Conservation (phyloP, 2,888 invertebrate genomes). For the Dolichopus griseipennis region DNA sequence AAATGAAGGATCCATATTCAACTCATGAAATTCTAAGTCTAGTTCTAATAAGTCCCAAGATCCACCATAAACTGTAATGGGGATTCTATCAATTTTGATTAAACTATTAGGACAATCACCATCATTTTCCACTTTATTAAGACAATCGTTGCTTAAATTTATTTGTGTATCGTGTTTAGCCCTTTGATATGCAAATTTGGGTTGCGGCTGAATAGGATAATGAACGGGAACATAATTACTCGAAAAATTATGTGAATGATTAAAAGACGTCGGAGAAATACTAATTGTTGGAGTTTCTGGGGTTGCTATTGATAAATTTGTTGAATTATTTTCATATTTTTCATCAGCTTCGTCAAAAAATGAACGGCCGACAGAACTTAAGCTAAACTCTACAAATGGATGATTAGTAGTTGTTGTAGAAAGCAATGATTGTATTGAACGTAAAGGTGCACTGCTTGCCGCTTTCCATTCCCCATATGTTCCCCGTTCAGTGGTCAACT, state of each 20-base stretch:
- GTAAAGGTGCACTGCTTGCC: background rate
- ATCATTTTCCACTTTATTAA: conserved; percentile 2
- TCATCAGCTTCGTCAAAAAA: conserved; percentile 39
- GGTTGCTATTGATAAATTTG: conserved; percentile 42
- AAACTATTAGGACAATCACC: background rate
- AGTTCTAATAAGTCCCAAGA: conserved; percentile 56
- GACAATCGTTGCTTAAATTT: background rate
- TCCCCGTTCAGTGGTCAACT: conserved; percentile 7
- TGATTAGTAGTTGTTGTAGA: conserved; percentile 21
- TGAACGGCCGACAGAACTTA: conserved; percentile 42
- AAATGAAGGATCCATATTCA: conserved; percentile 54
- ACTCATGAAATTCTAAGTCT: conserved; percentile 52
- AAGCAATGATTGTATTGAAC: conserved; percentile 17
- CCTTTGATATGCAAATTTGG: conserved; percentile 40
- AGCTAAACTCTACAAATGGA: conserved; percentile 38
- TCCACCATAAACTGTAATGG: conserved; percentile 45
- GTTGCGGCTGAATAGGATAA: conserved; percentile 28
- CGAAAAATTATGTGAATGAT: conserved; percentile 52
- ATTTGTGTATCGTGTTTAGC: background rate
- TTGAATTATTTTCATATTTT: conserved; percentile 24
- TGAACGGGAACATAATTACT: conserved; percentile 48
- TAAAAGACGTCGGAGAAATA: conserved; percentile 46
- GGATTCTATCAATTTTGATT: conserved; percentile 24
- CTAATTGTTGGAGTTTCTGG: conserved; percentile 63
- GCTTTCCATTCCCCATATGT: conserved; percentile 11